Evolutionary conservation across 2,888 invertebrate species (phyloP).

Genomic region (Coelopa pilipes): DNA sequence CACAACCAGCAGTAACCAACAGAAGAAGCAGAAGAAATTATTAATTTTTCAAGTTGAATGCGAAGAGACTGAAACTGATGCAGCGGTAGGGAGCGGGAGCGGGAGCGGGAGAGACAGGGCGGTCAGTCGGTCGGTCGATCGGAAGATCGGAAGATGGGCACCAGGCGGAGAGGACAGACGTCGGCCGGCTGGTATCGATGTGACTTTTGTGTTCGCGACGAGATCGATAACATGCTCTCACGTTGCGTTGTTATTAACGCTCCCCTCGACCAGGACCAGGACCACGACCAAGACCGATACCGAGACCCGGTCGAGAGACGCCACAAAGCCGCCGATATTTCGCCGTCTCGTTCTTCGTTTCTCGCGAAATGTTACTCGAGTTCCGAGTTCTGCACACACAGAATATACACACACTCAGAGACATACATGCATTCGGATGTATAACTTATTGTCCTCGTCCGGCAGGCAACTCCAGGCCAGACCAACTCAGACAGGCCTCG

Average conservation of each 20-base stretch:
- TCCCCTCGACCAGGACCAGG: slow-evolving; percentile 30
- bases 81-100: slow-evolving; percentile 5
- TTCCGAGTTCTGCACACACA: too few relatives aligned
- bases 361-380: too few relatives aligned
- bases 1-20: slow-evolving; percentile 31
- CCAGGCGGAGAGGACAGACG: neutral
- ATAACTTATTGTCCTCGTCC: too few relatives aligned
- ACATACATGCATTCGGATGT: too few relatives aligned
- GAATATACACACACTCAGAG: too few relatives aligned
- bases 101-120: neutral
- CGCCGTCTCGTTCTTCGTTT: neutral
- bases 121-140: too few relatives aligned
- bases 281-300: too few relatives aligned
- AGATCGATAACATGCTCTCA: slow-evolving; percentile 48
- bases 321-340: slow-evolving; percentile 47
- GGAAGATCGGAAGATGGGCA: neutral
- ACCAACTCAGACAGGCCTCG: too few relatives aligned
- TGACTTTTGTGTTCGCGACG: slow-evolving; percentile 37
- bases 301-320: slow-evolving; percentile 37
- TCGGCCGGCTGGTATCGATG: neutral
- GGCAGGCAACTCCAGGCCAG: too few relatives aligned
- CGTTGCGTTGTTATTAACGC: slow-evolving; percentile 50
- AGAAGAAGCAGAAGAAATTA: slow-evolving; percentile 42
- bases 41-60: slow-evolving; percentile 42
- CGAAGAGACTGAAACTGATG: slow-evolving; percentile 26